Evolutionary conservation across 92 coral and sea anemone species (phyloP).

Genomic region (Blastomussa wellsi): DNA sequence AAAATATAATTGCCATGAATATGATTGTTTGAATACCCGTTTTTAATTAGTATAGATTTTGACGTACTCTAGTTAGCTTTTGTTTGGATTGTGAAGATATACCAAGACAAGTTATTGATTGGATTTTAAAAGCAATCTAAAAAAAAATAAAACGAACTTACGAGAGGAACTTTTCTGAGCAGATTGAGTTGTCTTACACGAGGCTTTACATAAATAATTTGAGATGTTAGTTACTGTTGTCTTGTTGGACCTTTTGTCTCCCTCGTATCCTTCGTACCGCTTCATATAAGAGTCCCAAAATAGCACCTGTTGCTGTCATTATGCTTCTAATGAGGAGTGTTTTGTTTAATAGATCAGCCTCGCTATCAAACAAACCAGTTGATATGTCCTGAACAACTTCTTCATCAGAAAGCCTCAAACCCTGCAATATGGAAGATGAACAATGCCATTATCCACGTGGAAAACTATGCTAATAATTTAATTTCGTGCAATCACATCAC

Average conservation of each 20-base stretch:
- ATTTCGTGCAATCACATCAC: no score
- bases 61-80: no score
- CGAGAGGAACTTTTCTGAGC: no score
- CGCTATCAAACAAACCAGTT: conserved; percentile 35
- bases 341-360: not conserved
- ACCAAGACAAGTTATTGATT: no score
- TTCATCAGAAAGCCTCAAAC: conserved; percentile 19
- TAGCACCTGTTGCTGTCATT: not conserved
- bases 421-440: not conserved
- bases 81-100: no score
- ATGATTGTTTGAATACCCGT: no score
- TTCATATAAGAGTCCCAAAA: conserved; percentile 25
- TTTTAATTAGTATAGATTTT: no score
- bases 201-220: not conserved
- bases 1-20: no score
- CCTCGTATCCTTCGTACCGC: conserved; percentile 12
- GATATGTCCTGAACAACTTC: conserved; percentile 26
- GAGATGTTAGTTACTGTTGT: not conserved
- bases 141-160: no score
- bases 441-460: not conserved
- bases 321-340: conserved; percentile 8
- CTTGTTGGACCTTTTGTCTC: conserved; percentile 7
- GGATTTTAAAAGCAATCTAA: no score
- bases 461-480: not conserved
- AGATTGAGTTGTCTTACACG: no score